Evolutionary conservation across 2,113 vertebrate species (phyloP), one percentile per base, ranked within the genome.

Genomic region (Limnothrissa miodon): DNA sequence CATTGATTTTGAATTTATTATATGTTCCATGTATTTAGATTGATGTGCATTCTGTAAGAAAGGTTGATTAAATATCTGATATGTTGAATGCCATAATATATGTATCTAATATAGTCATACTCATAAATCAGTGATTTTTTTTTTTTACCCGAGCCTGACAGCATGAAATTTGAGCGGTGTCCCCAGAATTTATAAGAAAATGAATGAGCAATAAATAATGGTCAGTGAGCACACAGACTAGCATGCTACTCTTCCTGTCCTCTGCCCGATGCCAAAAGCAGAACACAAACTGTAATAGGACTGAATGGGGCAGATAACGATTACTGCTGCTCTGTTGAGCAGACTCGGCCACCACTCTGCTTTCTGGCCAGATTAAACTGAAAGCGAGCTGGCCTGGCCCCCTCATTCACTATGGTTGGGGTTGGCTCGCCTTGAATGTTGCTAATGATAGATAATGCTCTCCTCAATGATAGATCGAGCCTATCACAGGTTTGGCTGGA

Each of bases 291-390:
- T 74, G 66, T 74, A 74, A 74, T 74, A 15, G 66, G 17, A 36
- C 29, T 74, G 66, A 74, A 74, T 74, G 66, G 66, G 15, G 66
- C 66, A 74, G 66, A 33, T 74, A 74, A 74, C 10, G 66, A 74
- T 74, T 74, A 33, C 66, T 36, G 25, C 59, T 66, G 66, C 66
- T 74, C 13, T 36, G 66, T 29, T 74, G 66, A 74, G 66, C 66
- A 36, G 29, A 11, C 66, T 36, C 13, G 66, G 25, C 29, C 42
- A 42, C 42, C 6, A 42, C 17, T 74, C 66, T 19, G 25, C 17
- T 74, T 29, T 11, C 66, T 17, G 66, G 5, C 29, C 33, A 36
- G 59, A 29, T 25, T 5, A 9, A 25, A 29, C 66, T 74, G 66
- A 74, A 74, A 74, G 66, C 66, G 17, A 74, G 66, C 66, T 74